A percentile compares a stretch with the other conserved stretches of the same genome.
Conservation (phyloP, 2,797 vertebrate genomes). For the Sphenodon punctatus region DNA sequence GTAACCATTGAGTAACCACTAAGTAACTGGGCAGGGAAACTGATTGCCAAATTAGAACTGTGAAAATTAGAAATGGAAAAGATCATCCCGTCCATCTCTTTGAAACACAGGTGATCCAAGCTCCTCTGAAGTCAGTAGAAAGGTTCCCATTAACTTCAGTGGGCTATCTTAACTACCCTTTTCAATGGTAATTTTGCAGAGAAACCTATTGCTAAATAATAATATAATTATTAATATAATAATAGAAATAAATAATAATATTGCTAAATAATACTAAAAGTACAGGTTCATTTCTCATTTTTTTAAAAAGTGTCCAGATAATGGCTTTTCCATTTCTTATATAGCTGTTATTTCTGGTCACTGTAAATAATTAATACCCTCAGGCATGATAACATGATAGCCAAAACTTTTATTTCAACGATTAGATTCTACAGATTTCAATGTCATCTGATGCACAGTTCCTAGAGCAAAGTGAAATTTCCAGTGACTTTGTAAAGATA, state of each 20-base stretch:
- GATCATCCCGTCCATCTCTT: neutral
- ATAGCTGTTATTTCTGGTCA: conserved; percentile 67
- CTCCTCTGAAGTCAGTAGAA: neutral
- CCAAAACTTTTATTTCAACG: conserved; percentile 15
- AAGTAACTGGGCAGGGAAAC: neutral
- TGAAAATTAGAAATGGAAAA: conserved; percentile 7
- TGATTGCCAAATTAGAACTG: neutral
- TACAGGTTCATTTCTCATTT: neutral
- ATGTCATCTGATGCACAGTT: conserved; percentile 18
- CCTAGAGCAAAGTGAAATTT: neutral
- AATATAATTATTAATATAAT: neutral
- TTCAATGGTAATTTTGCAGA: neutral
- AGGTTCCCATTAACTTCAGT: neutral
- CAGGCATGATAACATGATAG: conserved; percentile 45
- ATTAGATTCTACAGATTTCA: conserved; percentile 23
- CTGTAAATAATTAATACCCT: conserved; percentile 48
- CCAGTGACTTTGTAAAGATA: neutral
- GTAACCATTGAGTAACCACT: conserved; percentile 42
- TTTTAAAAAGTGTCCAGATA: neutral
- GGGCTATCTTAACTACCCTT: too few species aligned
- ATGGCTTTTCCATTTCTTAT: conserved; percentile 55
- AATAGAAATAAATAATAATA: neutral
- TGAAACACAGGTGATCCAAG: conserved; percentile 25
- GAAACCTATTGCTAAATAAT: neutral
- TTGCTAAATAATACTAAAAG: neutral